Evolutionary conservation across 2,113 vertebrate species (phyloP).

Genomic region (Syrmaticus mikado): DNA sequence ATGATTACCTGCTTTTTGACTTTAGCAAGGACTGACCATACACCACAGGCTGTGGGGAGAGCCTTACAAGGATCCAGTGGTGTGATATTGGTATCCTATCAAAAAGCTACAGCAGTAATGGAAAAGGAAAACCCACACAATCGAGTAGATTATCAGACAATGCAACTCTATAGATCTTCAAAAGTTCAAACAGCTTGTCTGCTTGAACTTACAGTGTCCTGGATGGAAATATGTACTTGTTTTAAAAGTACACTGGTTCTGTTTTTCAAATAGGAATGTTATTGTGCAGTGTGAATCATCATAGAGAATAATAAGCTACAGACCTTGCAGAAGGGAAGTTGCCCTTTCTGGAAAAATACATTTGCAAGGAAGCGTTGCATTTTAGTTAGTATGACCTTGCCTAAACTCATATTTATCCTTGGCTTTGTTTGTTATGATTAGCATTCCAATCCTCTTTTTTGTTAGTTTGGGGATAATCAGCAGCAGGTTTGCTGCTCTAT

Average conservation of each 20-base stretch:
- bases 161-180: neutral
- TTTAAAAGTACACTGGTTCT: neutral
- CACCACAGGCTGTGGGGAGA: neutral
- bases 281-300: neutral
- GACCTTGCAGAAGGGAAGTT: constrained; percentile 1
- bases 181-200: neutral
- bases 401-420: neutral
- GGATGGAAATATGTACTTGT: neutral
- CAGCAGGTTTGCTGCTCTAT: neutral
- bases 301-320: neutral
- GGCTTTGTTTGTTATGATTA: neutral
- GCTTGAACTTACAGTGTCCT: neutral
- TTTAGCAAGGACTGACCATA: neutral
- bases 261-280: neutral
- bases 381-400: neutral
- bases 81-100: neutral
- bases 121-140: neutral
- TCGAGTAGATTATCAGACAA: neutral
- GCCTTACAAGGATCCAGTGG: neutral
- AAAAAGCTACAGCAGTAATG: neutral
- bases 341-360: neutral
- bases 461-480: neutral
- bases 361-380: neutral
- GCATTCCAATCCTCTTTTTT: neutral
- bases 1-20: constrained; percentile 15